phyloP scores from a whole-genome alignment of 35 echinoderm and acorn worm genomes.

The Strongylocentrotus purpuratus region DNA sequence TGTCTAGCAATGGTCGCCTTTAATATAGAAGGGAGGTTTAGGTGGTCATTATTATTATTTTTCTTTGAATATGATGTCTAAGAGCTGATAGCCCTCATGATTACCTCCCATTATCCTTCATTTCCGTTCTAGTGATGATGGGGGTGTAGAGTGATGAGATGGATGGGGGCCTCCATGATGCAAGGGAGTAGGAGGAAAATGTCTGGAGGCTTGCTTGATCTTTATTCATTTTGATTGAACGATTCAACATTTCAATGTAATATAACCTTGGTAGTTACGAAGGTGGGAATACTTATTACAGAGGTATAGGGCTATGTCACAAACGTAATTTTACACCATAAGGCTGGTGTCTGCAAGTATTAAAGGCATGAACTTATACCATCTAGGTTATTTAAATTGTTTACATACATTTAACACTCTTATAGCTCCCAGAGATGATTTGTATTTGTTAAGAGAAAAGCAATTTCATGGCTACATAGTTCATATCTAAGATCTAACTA shows the following conservation, averaged over 20 bases:
- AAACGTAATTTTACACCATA: too few species aligned
- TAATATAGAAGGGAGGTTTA: too few species aligned
- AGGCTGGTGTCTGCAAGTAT: too few species aligned
- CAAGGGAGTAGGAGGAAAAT: background rate
- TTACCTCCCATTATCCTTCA: background rate
- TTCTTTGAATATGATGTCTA: background rate
- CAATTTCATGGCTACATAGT: too few species aligned
- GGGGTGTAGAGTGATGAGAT: background rate
- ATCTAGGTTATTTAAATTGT: too few species aligned
- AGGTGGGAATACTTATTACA: background rate
- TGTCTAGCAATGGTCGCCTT: too few species aligned
- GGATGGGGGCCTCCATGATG: too few species aligned
- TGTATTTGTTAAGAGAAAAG: too few species aligned
- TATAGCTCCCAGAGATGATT: background rate
- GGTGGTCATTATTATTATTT: too few species aligned
- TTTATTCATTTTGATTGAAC: background rate
- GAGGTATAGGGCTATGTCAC: too few species aligned
- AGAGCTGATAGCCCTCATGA: background rate
- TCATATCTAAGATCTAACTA: too few species aligned
- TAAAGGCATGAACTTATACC: too few species aligned
- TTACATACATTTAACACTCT: background rate
- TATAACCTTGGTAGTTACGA: background rate
- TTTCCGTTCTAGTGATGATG: constrained; percentile 1
- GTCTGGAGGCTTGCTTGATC: background rate
- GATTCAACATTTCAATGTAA: background rate